Evolutionary conservation across 2,888 invertebrate species (phyloP).

Genomic region (Cataglyphis albicans): DNA sequence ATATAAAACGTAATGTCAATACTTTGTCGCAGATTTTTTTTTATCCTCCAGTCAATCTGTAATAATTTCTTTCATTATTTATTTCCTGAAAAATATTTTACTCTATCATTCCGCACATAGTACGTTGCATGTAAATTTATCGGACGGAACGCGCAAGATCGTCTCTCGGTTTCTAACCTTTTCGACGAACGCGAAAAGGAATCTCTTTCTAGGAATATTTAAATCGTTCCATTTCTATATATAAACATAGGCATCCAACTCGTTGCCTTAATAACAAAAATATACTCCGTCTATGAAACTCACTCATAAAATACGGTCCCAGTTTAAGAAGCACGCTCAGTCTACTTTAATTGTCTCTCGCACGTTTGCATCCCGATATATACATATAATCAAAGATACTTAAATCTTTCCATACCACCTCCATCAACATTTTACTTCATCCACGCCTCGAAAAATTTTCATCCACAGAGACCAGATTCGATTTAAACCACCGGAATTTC

Average conservation of each 20-base stretch:
- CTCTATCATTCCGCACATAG: neutral
- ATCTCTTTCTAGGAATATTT: neutral
- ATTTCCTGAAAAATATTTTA: neutral
- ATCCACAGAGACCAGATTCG: neutral
- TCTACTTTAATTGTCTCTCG: neutral
- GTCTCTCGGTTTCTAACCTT: neutral
- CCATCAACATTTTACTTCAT: neutral
- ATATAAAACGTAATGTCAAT: neutral
- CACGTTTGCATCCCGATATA: too few species aligned
- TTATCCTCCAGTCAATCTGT: constrained; percentile 8
- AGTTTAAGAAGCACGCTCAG: neutral
- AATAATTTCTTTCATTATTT: neutral
- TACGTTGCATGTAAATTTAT: neutral
- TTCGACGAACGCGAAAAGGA: neutral
- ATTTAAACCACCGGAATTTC: neutral
- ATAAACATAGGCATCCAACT: neutral
- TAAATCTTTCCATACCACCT: neutral
- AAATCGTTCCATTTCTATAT: constrained; percentile 7
- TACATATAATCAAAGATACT: neutral
- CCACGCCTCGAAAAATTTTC: neutral
- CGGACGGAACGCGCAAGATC: neutral
- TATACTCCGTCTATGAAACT: neutral
- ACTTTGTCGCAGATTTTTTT: neutral
- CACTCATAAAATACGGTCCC: constrained; percentile 7
- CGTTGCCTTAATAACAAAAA: neutral